Evolutionary conservation across 2,797 vertebrate species (phyloP), one percentile per base, ranked within the genome.

Genomic region (Amniataba percoides): DNA sequence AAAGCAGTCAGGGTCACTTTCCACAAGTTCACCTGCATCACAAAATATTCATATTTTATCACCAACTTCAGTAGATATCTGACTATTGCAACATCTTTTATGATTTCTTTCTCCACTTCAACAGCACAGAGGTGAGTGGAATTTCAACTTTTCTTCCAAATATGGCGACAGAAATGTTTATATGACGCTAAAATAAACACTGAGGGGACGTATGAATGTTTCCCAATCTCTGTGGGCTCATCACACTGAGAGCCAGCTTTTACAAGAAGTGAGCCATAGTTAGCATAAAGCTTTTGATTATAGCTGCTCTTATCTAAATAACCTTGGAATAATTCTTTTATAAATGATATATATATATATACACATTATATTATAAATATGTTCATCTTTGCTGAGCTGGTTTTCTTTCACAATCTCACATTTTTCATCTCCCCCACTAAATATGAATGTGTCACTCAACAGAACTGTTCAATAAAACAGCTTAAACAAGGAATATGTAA

Each of bases 401-500:
- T 31, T 39, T 23, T 27, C 12, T 0, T 18, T 2, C 21, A 21
- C 2, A 23, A 36, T 56, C 49, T 51, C 21, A 3, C 19, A 66
- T 76, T 61, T 18, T 4, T 7, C 27, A 27, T 27, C 27, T 27
- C 27, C 27, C n/a, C n/a, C n/a, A n/a, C n/a, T n/a, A n/a, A n/a
- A n/a, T 2, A 27, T 31, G 27, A 31, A 31, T 5, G 27, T 31
- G 27, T 31, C 2, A 31, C 27, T 31, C 27, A 31, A 31, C 27
- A 31, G 27, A 31, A 3, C 27, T 31, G 27, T 31, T 31, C 27
- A 31, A 31, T 52, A 55, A 21, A 69, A 52, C 18, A 48, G 48
- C 23, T 55, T 59, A 23, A 70, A 45, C 65, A 58, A 34, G 27
- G 34, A 66, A 39, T 36, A 8, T 15, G 55, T 77, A 23, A 59